These are phyloP conservation scores for Odontomachus brunneus DNA, from an alignment of 1,140 invertebrate genomes.

Conservation along the genomic window DNA sequence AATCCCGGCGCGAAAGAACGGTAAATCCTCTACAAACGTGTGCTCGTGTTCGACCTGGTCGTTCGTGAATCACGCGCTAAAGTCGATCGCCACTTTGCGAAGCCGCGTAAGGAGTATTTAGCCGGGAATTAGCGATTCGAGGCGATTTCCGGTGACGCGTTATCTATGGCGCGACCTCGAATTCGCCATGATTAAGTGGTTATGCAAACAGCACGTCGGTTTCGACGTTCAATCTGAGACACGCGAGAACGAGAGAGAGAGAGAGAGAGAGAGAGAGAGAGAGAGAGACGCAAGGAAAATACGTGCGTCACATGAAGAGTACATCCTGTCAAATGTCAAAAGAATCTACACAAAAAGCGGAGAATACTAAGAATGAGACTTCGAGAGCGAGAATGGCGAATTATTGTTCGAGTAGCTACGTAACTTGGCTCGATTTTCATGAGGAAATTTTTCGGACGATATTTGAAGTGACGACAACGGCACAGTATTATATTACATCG, in stretches of 20 bases:
- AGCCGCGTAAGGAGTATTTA: background rate
- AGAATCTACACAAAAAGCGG: background rate
- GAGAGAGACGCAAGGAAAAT: too few species aligned
- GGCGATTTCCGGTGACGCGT: slow-evolving; percentile 19
- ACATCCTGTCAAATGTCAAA: too few species aligned
- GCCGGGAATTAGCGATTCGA: slow-evolving; percentile 23
- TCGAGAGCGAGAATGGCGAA: background rate
- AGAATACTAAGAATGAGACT: too few species aligned
- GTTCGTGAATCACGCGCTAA: slow-evolving; percentile 9
- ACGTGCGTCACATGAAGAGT: too few species aligned
- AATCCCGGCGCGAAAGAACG: background rate
- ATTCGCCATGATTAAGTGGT: slow-evolving; percentile 16
- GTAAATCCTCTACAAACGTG: background rate
- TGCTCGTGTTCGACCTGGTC: background rate
- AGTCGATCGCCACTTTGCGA: slow-evolving; percentile 9
- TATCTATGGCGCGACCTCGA: background rate
- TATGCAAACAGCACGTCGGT: background rate
- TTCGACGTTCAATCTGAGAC: too few species aligned
- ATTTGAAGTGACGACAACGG: too few species aligned
- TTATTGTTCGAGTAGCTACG: slow-evolving; percentile 6
- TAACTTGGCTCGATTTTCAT: slow-evolving; percentile 12
- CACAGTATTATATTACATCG: background rate
- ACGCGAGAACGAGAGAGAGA: too few species aligned
- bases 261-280: too few species aligned
- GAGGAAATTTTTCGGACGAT: background rate